Conservation (phyloP, 2,888 invertebrate species). For the Blastobasis adustella region DNA sequence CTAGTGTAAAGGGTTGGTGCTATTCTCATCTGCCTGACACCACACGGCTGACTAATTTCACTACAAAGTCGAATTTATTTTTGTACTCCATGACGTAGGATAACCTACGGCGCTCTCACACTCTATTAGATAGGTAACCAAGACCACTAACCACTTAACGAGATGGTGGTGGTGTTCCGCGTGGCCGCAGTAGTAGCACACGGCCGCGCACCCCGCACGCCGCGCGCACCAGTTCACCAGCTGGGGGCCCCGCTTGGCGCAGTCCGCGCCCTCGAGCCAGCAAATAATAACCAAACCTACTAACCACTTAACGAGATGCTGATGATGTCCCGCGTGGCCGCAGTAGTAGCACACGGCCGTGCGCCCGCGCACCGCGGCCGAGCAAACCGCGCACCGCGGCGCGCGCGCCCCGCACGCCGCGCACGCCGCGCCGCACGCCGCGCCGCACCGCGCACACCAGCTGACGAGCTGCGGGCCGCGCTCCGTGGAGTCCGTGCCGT, state of each 20-base stretch:
- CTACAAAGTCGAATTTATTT: too few relatives aligned
- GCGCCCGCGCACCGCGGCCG: conserved; percentile 87
- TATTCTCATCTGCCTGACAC: too few relatives aligned
- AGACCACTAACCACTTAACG: conserved; percentile 79
- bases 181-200: conserved; percentile 93
- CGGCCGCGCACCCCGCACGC: conserved; percentile 91
- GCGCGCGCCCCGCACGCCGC: conserved; percentile 81
- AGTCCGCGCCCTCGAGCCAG: conserved; percentile 64
- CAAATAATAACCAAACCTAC: conserved; percentile 48
- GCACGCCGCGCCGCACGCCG: conserved; percentile 86
- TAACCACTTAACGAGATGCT: conserved; percentile 88
- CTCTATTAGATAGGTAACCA: conserved; percentile 61
- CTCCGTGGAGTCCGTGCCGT: conserved; percentile 29
- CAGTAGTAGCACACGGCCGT: conserved; percentile 92
- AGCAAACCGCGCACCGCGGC: conserved; percentile 89
- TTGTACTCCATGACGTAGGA: too few relatives aligned
- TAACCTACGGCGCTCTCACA: too few relatives aligned
- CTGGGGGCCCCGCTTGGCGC: conserved; percentile 81
- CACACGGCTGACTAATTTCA: too few relatives aligned
- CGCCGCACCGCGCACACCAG: conserved; percentile 65
- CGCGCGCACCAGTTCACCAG: conserved; percentile 89
- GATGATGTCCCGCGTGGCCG: conserved; percentile 94
- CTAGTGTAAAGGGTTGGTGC: too few relatives aligned
- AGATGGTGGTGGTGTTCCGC: conserved; percentile 93
- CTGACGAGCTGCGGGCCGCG: conserved; percentile 40